Base-by-base conservation (phyloP, 2,888 invertebrate species). In the Drosophila nigritarsus region DNA sequence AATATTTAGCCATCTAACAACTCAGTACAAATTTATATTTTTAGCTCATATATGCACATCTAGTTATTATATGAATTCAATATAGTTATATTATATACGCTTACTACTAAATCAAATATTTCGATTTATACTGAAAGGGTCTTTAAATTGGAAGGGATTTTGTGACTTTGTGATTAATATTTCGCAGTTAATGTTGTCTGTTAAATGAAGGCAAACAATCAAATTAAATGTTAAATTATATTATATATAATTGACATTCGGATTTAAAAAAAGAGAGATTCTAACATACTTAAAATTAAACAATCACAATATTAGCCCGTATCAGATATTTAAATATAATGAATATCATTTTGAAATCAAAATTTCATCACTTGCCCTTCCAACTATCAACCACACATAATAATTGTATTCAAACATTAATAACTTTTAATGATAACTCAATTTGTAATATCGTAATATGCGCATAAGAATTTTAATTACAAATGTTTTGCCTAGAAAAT, bases 21-120 rank as follows among this genome's bases (percentile, higher is more conserved):
- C 61, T 88, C 88, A 88, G 88, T 88, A 75, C 77, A 70, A 61
- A 82, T 66, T 64, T 58, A 45, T 59, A 51, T 56, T 2, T 40
- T 40, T 72, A 61, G 55, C 45, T 54, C 65, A 54, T 32, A 54
- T 32, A 63, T 70, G 80, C 64, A 75, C 75, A 63, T 79, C 53
- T 69, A 75, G 59, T 66, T 65, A 34, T 36, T 61, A 42, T 65
- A 59, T 51, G 58, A 54, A 45, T 58, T 67, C 30, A 18, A 48
- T 59, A 30, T 45, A 49, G 36, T 54, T 49, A 32, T 64, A n/a
- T 30, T 9, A n/a, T 20, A 24, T 30, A 54, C 18, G 38, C 61
- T 61, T 58, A 55, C 20, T 34, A 20, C 24, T 65, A 58, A 74
- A 74, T 55, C 9, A 64, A 64, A 77, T 65, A 71, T 64, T 40